A percentile compares a stretch with the other conserved stretches of the same genome.
Conservation (phyloP, 2,113 vertebrate species). For the Rhagologus leucostigma region DNA sequence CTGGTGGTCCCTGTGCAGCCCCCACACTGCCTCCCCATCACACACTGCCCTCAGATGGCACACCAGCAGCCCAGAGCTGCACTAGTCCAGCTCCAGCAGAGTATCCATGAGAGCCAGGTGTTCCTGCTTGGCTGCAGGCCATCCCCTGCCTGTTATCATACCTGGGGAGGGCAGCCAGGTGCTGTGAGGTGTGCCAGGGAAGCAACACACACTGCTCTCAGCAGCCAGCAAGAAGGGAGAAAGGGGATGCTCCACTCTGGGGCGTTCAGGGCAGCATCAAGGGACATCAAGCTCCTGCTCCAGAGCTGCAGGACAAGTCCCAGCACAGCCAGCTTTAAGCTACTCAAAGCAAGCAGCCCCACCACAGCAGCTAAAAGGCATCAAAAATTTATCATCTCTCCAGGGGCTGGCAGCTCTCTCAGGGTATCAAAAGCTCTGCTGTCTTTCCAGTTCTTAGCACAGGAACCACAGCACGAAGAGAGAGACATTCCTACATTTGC, state of each 20-base stretch:
- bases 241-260: not conserved
- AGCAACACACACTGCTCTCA: not conserved
- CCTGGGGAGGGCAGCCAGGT: not conserved
- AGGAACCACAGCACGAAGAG: not conserved
- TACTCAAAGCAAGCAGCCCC: not conserved
- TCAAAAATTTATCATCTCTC: not conserved
- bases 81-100: not conserved
- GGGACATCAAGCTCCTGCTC: not conserved
- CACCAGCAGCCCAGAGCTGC: not conserved
- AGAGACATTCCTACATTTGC: not conserved
- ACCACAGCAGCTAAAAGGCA: not conserved
- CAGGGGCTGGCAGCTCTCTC: not conserved
- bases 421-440: not conserved
- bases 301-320: not conserved
- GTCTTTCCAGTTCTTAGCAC: not conserved
- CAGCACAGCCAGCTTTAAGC: not conserved
- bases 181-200: not conserved
- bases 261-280: not conserved
- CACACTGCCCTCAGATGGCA: not conserved
- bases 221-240: not conserved
- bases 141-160: not conserved
- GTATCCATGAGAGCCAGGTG: not conserved
- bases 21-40: rapidly evolving
- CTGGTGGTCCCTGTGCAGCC: not conserved
- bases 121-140: not conserved